Evolutionary conservation across 2,888 invertebrate species (phyloP).

Genomic region (Hanleya hanleyi): DNA sequence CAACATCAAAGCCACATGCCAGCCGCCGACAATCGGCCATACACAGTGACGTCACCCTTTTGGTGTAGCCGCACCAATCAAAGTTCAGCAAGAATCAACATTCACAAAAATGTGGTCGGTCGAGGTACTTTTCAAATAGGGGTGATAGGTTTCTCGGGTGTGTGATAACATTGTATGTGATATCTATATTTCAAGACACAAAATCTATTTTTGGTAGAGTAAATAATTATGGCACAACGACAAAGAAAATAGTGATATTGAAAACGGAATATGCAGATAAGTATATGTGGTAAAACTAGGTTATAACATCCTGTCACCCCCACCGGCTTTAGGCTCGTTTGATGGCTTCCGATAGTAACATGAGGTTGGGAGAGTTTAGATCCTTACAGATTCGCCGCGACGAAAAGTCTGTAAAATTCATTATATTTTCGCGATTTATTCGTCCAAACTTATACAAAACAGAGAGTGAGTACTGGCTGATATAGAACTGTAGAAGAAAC

Average conservation of each 20-base stretch:
- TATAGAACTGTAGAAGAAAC: too few relatives aligned
- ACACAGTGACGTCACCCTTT: conserved; percentile 66
- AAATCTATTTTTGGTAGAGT: too few relatives aligned
- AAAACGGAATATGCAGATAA: too few relatives aligned
- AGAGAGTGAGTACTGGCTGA: too few relatives aligned
- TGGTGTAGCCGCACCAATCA: conserved; percentile 69
- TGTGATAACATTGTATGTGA: too few relatives aligned
- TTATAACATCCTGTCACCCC: conserved; percentile 2
- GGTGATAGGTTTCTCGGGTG: background rate
- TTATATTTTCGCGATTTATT: background rate
- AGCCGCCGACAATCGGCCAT: conserved; percentile 65
- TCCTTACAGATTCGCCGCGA: conserved; percentile 48
- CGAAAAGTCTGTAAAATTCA: background rate
- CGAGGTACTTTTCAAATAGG: conserved; percentile 40
- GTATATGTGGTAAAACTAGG: too few relatives aligned
- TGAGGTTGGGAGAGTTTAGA: conserved; percentile 55
- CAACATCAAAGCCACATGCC: conserved; percentile 68
- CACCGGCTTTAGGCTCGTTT: conserved; percentile 17
- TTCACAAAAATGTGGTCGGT: conserved; percentile 58
- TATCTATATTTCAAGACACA: too few relatives aligned
- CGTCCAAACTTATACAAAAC: background rate
- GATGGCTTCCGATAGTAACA: conserved; percentile 55
- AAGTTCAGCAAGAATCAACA: conserved; percentile 62
- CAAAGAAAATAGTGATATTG: too few relatives aligned
- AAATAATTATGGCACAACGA: too few relatives aligned